These are phyloP conservation scores for Lasioglossum figueresi DNA, from an alignment of 2,888 invertebrate species.

Conservation along the genomic window DNA sequence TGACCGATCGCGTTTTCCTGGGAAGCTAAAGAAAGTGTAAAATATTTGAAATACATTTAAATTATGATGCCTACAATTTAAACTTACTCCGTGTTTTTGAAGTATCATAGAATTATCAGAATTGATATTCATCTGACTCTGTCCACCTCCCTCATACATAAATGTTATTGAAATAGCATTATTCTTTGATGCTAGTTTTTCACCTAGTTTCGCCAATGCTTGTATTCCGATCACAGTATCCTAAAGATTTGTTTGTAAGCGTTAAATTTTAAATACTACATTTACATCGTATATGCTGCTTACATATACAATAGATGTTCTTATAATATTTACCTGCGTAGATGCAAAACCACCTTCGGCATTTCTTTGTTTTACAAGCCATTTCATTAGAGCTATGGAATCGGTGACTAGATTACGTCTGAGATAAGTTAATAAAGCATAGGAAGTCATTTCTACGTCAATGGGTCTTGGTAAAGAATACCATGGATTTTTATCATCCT, in stretches of 20 bases:
- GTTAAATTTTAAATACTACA: neutral
- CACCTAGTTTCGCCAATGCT: constrained; percentile 88
- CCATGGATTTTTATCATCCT: constrained; percentile 88
- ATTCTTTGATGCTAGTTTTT: constrained; percentile 85
- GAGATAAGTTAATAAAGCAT: constrained; percentile 90
- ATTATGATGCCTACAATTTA: neutral
- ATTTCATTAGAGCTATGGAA: constrained; percentile 88
- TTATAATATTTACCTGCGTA: constrained; percentile 85
- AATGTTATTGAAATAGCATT: constrained; percentile 86
- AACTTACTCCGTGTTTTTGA: constrained; percentile 90
- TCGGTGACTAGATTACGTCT: constrained; percentile 84
- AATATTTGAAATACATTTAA: constrained; percentile 1
- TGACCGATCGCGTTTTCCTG: constrained; percentile 87
- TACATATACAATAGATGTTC: neutral
- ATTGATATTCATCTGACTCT: constrained; percentile 88
- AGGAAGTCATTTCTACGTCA: constrained; percentile 95
- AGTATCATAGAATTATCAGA: constrained; percentile 92
- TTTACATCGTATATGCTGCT: neutral
- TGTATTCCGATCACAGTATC: constrained; percentile 91
- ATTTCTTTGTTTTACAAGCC: constrained; percentile 90
- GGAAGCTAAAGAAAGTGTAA: constrained; percentile 82
- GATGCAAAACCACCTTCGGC: constrained; percentile 89
- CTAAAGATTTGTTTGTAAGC: constrained; percentile 77
- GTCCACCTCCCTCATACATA: constrained; percentile 85
- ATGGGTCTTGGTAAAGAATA: constrained; percentile 88